These are phyloP conservation scores for Calyptommatus sinebrachiatus DNA, from an alignment of 2,113 vertebrate genomes.

Conservation along the genomic window DNA sequence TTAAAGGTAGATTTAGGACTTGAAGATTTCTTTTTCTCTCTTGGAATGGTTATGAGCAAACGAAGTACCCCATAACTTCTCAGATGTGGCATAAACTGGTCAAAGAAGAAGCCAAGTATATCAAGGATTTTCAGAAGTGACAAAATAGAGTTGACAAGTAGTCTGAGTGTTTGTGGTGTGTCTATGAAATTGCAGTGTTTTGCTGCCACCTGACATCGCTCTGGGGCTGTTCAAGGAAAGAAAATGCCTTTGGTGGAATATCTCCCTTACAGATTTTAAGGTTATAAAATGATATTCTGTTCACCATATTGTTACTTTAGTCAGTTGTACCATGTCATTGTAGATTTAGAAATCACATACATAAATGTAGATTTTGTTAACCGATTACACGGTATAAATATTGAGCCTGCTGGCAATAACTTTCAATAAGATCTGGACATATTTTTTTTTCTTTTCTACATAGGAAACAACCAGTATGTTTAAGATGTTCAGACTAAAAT, in stretches of 20 bases:
- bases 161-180: neutral
- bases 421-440: neutral
- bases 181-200: too few species aligned
- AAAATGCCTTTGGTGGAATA: neutral
- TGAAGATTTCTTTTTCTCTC: neutral
- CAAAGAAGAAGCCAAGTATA: neutral
- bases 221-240: too few species aligned
- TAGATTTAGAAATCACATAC: neutral
- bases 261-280: neutral
- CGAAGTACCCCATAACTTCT: conserved; percentile 14
- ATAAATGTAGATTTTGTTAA: neutral
- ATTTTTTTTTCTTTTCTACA: neutral
- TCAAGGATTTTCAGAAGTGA: neutral
- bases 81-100: neutral
- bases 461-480: too few species aligned
- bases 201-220: too few species aligned
- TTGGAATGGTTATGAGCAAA: neutral
- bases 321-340: neutral
- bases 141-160: neutral
- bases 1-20: conserved; percentile 16
- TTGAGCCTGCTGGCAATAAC: neutral
- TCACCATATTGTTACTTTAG: neutral
- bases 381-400: neutral
- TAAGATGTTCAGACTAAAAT: too few species aligned
- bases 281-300: neutral